These are phyloP conservation scores for Saccopteryx bilineata DNA, from an alignment of 2,113 vertebrate genomes.

Conservation along the genomic window DNA sequence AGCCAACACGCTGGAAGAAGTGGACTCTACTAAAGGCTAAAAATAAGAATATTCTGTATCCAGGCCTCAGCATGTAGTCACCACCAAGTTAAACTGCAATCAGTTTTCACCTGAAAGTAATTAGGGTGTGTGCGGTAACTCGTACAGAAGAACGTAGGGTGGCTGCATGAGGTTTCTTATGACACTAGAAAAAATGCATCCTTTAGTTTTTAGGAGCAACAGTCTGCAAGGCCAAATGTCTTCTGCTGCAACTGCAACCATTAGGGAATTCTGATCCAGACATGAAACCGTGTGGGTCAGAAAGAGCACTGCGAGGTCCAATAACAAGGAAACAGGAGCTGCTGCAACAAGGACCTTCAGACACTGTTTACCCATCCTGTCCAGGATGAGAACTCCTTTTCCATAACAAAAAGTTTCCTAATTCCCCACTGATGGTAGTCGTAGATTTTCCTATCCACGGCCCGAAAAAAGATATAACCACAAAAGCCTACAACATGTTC, in stretches of 20 bases:
- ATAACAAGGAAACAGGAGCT: slow-evolving; percentile 28
- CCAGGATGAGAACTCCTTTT: slow-evolving; percentile 46
- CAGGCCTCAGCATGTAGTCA: not conserved
- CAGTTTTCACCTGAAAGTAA: slow-evolving; percentile 41
- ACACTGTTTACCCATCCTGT: not conserved
- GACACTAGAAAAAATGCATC: not conserved
- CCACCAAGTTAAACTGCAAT: not conserved
- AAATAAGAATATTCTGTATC: slow-evolving; percentile 43
- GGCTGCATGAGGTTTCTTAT: not conserved
- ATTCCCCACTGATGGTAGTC: not conserved
- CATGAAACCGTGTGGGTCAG: not conserved
- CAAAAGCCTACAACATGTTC: slow-evolving; percentile 38
- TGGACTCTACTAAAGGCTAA: not conserved
- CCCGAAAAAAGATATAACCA: not conserved
- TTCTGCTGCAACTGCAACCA: not conserved
- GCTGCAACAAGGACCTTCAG: slow-evolving; percentile 9
- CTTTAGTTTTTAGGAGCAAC: slow-evolving; percentile 43
- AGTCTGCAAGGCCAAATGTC: not conserved
- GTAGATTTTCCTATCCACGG: not conserved
- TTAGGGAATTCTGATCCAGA: not conserved
- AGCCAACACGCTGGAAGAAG: not conserved
- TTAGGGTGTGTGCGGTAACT: not conserved
- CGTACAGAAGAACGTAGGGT: not conserved
- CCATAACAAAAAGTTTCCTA: slow-evolving; percentile 21
- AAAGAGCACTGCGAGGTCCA: not conserved